phyloP scores from a whole-genome alignment of 2,797 vertebrate genomes.

The Decapterus maruadsi region DNA sequence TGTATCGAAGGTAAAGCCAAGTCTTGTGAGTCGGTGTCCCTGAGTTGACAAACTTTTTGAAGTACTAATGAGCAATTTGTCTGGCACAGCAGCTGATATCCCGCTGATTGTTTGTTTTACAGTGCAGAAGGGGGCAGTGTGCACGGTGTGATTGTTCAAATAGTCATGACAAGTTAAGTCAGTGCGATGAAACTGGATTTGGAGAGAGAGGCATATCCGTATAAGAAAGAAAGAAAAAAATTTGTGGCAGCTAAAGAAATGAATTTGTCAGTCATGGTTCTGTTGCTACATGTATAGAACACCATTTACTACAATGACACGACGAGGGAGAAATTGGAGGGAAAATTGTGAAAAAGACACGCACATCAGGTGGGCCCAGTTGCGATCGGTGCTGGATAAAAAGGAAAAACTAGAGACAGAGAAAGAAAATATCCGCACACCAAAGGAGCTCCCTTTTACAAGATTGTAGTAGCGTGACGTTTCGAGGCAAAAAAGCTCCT shows the following conservation, averaged over 20 bases:
- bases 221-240: not conserved
- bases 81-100: too few species aligned
- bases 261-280: not conserved
- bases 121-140: not conserved
- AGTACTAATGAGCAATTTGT: not conserved
- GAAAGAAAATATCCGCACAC: too few species aligned
- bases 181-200: not conserved
- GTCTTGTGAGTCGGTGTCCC: not conserved
- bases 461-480: too few species aligned
- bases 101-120: not conserved
- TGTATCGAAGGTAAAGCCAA: constrained; percentile 92
- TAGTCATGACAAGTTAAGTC: not conserved
- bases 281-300: too few species aligned
- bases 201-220: not conserved
- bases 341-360: too few species aligned
- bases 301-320: not conserved
- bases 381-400: too few species aligned
- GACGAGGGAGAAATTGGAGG: not conserved
- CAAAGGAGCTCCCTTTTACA: too few species aligned
- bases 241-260: too few species aligned
- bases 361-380: too few species aligned
- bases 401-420: too few species aligned
- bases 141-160: not conserved
- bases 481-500: too few species aligned
- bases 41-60: constrained; percentile 30